A percentile compares a stretch with the other conserved stretches of the same genome.
phyloP scores from a whole-genome alignment of 2,888 invertebrate species.

The Proisotoma minuta region DNA sequence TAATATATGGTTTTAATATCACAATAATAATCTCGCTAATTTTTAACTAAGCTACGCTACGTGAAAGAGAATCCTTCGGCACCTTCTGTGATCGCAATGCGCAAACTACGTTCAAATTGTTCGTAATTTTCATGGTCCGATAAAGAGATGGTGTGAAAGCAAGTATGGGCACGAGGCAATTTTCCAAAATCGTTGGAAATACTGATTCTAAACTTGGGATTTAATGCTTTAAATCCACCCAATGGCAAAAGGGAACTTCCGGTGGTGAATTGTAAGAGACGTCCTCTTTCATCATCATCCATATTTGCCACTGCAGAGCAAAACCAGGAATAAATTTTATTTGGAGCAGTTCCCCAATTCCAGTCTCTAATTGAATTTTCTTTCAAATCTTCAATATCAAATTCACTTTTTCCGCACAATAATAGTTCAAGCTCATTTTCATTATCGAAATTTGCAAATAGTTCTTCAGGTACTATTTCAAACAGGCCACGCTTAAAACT shows the following conservation, averaged over 20 bases:
- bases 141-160: conserved; percentile 55
- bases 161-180: conserved; percentile 55
- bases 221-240: conserved; percentile 53
- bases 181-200: conserved; percentile 51
- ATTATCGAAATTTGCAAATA: conserved; percentile 55
- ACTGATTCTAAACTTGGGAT: conserved; percentile 53
- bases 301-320: conserved; percentile 54
- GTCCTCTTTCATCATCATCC: conserved; percentile 53
- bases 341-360: conserved; percentile 17
- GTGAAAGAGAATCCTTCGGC: conserved; percentile 52
- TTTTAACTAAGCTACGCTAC: conserved; percentile 17
- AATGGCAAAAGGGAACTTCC: conserved; percentile 55
- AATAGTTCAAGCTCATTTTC: conserved; percentile 55
- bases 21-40: no score
- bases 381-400: conserved; percentile 53
- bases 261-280: conserved; percentile 54
- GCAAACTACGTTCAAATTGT: conserved; percentile 52
- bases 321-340: conserved; percentile 51
- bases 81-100: conserved; percentile 52
- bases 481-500: conserved; percentile 51
- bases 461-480: conserved; percentile 53
- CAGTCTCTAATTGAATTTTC: conserved; percentile 50
- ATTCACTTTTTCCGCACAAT: conserved; percentile 54
- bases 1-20: no score
- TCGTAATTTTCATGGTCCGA: conserved; percentile 54